Conservation (phyloP, 2,888 invertebrate species). For the Dendrolimus pini region DNA sequence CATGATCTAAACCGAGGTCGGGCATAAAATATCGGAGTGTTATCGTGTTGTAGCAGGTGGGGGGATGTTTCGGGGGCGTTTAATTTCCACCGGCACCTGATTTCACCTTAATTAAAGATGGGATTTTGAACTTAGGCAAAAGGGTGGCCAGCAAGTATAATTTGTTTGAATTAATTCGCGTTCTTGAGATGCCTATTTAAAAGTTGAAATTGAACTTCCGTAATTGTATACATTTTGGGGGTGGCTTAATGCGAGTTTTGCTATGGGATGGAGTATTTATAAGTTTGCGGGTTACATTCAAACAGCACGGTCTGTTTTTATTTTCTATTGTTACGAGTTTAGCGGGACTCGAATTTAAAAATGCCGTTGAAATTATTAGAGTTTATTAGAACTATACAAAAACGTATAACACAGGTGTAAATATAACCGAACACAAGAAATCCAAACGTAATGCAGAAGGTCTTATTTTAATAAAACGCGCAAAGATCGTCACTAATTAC, state of each 20-base stretch:
- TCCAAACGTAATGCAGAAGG: no score
- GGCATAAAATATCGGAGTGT: slow-evolving; percentile 31
- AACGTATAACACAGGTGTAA: no score
- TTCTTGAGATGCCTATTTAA: slow-evolving; percentile 1
- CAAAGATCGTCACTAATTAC: no score
- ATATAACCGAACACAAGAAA: no score
- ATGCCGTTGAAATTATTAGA: no score
- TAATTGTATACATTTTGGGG: neutral
- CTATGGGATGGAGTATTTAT: neutral
- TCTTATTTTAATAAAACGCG: no score
- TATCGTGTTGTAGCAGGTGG: slow-evolving; percentile 37
- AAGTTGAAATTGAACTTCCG: slow-evolving; percentile 2
- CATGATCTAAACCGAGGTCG: slow-evolving; percentile 10
- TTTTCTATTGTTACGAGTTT: no score
- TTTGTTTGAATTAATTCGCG: slow-evolving; percentile 22
- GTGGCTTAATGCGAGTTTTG: neutral
- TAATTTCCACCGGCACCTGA: slow-evolving; percentile 41
- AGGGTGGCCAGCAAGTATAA: slow-evolving; percentile 18
- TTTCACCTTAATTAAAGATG: slow-evolving; percentile 45
- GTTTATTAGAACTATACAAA: no score
- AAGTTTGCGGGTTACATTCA: neutral
- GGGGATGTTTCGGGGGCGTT: slow-evolving; percentile 13
- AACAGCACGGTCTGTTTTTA: no score
- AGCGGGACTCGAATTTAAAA: no score
- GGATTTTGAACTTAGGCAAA: slow-evolving; percentile 25